Evolutionary conservation across 2,113 vertebrate species (phyloP), one percentile per base, ranked within the genome.

Genomic region (Lipotes vexillifer): DNA sequence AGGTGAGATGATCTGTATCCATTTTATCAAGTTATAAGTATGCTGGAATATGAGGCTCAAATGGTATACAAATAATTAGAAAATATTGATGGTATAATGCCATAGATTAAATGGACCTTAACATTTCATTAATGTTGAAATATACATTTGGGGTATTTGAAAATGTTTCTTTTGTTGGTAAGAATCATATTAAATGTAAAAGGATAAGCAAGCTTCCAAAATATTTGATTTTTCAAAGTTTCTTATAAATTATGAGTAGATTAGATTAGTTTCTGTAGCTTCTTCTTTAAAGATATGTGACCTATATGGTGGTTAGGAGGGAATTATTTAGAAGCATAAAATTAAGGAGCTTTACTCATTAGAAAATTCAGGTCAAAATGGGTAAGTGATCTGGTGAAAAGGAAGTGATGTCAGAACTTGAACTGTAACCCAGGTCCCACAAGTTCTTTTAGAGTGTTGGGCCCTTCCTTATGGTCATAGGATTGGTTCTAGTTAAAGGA

Each of bases 11-110:
- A 97, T 97, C 65, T 85, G 87, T 90, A 97, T 65, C 59, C 13
- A 84, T 97, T 98, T 98, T 69, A 96, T 97, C 95, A 97, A 88
- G 74, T 98, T 97, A 93, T 18, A 86, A n/a, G 11, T 86, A 95
- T 84, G 68, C 52, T 81, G 38, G 90, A 59, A 97, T 94, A 95
- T 90, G 72, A 93, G 18, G 5, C 21, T 92, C 11, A 91, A 97
- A 96, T 93, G 4, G 91, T 75, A 84, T 1, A 83, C 46, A 84
- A 94, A 96, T 33, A 97, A 46, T 59, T 65, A 27, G 12, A 96
- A 97, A 96, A 98, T 31, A 96, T 96, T 31, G 75, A 36, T 93
- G 77, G 52, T 63, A 92, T 57, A 88, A 82, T 68, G 11, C 0
- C 6, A 94, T 92, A 20, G 75, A 55, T 84, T 84, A 86, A 97